Evolutionary conservation across 2,888 invertebrate genomes (phyloP), one percentile per base, ranked within the genome.

Genomic region (Pardosa pseudoannulata): DNA sequence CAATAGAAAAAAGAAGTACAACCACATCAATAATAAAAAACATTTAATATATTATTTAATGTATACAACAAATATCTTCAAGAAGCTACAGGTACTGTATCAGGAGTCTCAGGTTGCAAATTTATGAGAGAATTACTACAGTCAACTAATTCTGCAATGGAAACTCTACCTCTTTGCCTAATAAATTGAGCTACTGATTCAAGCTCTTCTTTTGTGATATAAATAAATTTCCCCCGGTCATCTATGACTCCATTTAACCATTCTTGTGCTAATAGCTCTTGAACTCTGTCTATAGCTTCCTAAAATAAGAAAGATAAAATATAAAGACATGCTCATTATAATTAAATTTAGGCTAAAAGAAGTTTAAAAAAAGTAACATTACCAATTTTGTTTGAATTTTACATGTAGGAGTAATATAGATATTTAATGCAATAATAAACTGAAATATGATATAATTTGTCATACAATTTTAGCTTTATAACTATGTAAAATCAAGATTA

Each of bases 211-310:
- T 95, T 94, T 0, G 98, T 97, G 75, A 99, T 96, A 92, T 97
- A 99, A 91, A 99, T 99, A 91, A 99, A 99, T 92, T 99, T 99
- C 23, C 99, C 99, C 88, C 99, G 93, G 91, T 99, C 99, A 91
- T 99, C 99, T 89, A 99, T 96, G 0, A 99, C 99, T 0, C 99
- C 94, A 1, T 97, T 97, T n/a, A 99, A 93, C 78, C 94, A 94
- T 13, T 96, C 97, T 88, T 95, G 94, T 0, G 94, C 93, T 90
- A 97, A 96, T 68, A 99, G 93, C 68, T 96, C 95, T 88, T 96
- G 94, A 88, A 99, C 95, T 89, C 98, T 94, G 71, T 92, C 91
- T 39, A 93, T 92, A 28, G 91, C 92, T 88, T 93, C 93, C 91
- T 92, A 87, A 0, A 88, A 36, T n/a, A n/a, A n/a, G n/a, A n/a